A percentile compares a stretch with the other conserved stretches of the same genome.
These are phyloP conservation scores for Notamacropus eugenii DNA, from an alignment of 2,797 vertebrate genomes.

Conservation along the genomic window DNA sequence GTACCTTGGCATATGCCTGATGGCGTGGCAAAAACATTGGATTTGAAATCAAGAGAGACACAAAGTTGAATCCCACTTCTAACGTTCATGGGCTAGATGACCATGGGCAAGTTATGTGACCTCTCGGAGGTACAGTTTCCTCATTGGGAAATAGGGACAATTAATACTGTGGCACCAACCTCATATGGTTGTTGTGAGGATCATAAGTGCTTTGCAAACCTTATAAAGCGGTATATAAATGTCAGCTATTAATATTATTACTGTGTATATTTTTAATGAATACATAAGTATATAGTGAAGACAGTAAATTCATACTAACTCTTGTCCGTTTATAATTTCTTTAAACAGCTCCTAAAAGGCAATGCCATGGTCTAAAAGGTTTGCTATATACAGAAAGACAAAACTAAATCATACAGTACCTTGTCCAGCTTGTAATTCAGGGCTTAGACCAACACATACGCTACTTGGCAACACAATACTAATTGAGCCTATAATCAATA, in stretches of 20 bases:
- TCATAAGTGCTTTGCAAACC: not conserved
- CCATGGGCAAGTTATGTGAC: not conserved
- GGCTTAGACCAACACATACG: conserved; percentile 24
- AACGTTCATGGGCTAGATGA: not conserved
- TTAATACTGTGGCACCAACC: not conserved
- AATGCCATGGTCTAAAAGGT: conserved; percentile 2
- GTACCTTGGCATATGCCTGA: not conserved
- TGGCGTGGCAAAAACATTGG: not conserved
- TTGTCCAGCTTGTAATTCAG: conserved; percentile 46
- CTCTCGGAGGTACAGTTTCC: not conserved
- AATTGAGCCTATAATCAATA: not conserved
- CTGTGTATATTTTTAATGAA: not conserved
- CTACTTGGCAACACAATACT: conserved; percentile 35
- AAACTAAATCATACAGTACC: not conserved
- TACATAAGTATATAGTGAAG: not conserved
- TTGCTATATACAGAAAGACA: conserved; percentile 37
- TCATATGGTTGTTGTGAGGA: not conserved
- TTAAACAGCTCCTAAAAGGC: conserved; percentile 25
- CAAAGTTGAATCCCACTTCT: not conserved
- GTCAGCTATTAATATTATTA: not conserved
- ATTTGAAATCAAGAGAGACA: not conserved
- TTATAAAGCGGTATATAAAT: not conserved
- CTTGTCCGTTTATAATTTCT: conserved; percentile 29
- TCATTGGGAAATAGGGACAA: not conserved
- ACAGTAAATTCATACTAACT: not conserved